phyloP scores from a whole-genome alignment of 2,797 vertebrate genomes.

The Eurystomus glaucurus region DNA sequence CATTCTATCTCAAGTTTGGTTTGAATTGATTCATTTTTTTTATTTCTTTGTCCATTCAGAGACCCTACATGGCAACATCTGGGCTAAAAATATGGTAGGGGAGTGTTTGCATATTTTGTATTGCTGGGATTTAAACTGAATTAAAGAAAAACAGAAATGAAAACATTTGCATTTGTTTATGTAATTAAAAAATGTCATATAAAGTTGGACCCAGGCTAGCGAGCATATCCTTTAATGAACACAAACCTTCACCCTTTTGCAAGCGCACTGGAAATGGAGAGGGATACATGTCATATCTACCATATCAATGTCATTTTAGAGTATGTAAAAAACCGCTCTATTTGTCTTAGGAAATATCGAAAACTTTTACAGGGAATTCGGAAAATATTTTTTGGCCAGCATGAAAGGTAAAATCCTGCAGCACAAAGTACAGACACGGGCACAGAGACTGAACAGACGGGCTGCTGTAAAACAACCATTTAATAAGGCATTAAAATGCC shows the following conservation, averaged over 20 bases:
- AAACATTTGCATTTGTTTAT: conserved; percentile 54
- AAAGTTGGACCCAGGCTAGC: not conserved
- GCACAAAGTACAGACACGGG: conserved; percentile 82
- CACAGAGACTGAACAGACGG: conserved; percentile 82
- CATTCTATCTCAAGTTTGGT: not conserved
- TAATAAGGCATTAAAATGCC: conserved; percentile 90
- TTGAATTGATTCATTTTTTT: not conserved
- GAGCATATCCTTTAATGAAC: conserved; percentile 11
- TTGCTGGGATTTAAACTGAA: not conserved
- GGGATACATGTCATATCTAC: conserved; percentile 29
- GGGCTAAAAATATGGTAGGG: not conserved
- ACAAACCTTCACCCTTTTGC: conserved; percentile 60
- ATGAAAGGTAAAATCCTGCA: conserved; percentile 80
- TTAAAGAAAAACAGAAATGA: conserved; percentile 51
- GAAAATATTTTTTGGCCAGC: conserved; percentile 81
- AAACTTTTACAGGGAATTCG: conserved; percentile 80
- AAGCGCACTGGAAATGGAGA: conserved; percentile 22
- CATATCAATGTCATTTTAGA: conserved; percentile 70
- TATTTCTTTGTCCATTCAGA: not conserved
- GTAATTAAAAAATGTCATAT: conserved; percentile 5
- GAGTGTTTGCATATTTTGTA: not conserved
- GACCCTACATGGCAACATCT: not conserved
- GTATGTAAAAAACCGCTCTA: conserved; percentile 53
- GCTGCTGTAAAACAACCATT: conserved; percentile 85
- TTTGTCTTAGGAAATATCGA: conserved; percentile 83